A percentile compares a stretch with the other conserved stretches of the same genome.
phyloP scores from a whole-genome alignment of 92 coral and sea anemone genomes.

The Actinernus sp. region DNA sequence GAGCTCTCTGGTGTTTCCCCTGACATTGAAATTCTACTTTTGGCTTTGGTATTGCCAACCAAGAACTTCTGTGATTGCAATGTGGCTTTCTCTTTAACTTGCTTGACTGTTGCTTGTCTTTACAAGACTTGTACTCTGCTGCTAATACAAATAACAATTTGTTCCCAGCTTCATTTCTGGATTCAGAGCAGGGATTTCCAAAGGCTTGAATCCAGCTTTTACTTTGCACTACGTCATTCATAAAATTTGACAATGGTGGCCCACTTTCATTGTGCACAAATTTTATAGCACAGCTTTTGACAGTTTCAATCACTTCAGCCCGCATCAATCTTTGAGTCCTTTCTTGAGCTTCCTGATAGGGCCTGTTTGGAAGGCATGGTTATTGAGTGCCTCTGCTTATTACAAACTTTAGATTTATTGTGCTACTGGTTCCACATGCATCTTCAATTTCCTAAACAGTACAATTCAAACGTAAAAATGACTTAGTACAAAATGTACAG shows the following conservation, averaged over 20 bases:
- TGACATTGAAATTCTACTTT: conserved; percentile 7
- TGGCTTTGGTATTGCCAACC: conserved; percentile 24
- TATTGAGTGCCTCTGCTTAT: no score
- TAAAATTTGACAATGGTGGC: conserved; percentile 11
- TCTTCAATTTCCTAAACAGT: no score
- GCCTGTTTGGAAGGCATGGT: no score
- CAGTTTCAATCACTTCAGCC: conserved; percentile 9
- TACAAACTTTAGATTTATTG: no score
- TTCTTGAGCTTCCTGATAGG: conserved; percentile 37
- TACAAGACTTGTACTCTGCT: conserved; percentile 38
- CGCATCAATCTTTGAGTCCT: conserved; percentile 17
- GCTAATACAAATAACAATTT: conserved; percentile 15
- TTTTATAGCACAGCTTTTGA: conserved; percentile 16
- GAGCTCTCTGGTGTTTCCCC: conserved; percentile 17
- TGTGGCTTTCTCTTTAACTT: conserved; percentile 21
- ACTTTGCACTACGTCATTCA: conserved; percentile 11
- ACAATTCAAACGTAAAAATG: no score
- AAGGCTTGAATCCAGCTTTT: conserved; percentile 24
- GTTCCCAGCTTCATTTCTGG: no score
- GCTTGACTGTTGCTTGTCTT: conserved; percentile 23
- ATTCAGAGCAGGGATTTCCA: no score
- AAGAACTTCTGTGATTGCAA: conserved; percentile 8
- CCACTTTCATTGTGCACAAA: conserved; percentile 21
- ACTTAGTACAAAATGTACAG: no score
- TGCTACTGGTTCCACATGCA: no score